phyloP scores from a whole-genome alignment of 2,888 invertebrate species.

The Gymnoscelis rufifasciata region DNA sequence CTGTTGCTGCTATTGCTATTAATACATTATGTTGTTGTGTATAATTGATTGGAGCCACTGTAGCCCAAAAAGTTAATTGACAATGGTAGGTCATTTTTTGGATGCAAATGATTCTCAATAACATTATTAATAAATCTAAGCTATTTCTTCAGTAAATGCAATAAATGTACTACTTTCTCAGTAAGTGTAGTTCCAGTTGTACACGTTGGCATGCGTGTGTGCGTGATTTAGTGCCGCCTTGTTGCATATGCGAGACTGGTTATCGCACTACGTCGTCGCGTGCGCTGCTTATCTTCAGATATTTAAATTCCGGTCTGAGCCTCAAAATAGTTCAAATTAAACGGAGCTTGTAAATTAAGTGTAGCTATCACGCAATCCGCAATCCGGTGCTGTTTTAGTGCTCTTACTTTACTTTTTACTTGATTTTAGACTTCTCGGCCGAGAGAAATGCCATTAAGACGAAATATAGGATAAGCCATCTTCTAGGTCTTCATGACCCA shows the following conservation, averaged over 20 bases:
- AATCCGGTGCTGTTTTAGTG: conserved; percentile 59
- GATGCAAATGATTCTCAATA: too few relatives aligned
- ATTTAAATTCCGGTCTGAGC: conserved; percentile 65
- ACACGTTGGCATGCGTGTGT: too few relatives aligned
- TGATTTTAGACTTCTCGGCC: conserved; percentile 30
- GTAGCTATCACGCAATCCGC: conserved; percentile 75
- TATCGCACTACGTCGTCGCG: conserved; percentile 52
- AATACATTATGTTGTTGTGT: too few relatives aligned
- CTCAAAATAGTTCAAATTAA: conserved; percentile 72
- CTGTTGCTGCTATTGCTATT: too few relatives aligned
- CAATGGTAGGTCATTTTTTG: too few relatives aligned
- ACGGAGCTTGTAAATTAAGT: conserved; percentile 75
- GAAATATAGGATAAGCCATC: too few relatives aligned
- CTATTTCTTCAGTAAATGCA: too few relatives aligned
- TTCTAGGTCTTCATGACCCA: too few relatives aligned
- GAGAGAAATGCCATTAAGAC: too few relatives aligned
- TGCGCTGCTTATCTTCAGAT: conserved; percentile 73
- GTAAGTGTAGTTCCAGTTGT: neutral
- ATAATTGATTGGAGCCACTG: too few relatives aligned
- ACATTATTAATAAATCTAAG: too few relatives aligned
- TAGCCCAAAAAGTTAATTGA: too few relatives aligned
- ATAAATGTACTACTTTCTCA: neutral
- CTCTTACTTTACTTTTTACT: conserved; percentile 67
- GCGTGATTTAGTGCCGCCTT: neutral
- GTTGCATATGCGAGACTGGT: conserved; percentile 16